phyloP scores from a whole-genome alignment of 2,113 vertebrate genomes.

The Carettochelys insculpta region DNA sequence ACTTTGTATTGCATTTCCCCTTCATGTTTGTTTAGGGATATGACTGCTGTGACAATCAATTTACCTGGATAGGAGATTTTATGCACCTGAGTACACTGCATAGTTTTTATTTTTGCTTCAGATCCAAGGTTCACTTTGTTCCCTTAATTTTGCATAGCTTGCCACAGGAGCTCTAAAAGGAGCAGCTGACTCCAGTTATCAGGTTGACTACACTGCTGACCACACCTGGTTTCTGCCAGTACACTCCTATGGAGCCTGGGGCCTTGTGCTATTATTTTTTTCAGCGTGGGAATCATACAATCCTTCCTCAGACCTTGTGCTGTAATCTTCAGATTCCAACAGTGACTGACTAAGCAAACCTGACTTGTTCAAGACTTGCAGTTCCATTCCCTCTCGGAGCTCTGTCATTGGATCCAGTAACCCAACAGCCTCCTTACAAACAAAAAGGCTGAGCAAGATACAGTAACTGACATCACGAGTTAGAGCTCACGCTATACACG shows the following conservation, averaged over 20 bases:
- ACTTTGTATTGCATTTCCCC: background rate
- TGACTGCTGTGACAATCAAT: background rate
- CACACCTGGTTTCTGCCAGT: background rate
- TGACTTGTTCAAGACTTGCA: background rate
- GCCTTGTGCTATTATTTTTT: background rate
- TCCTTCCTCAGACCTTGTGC: background rate
- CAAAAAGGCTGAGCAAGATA: no score
- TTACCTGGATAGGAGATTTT: background rate
- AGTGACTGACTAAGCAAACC: background rate
- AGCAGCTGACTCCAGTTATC: background rate
- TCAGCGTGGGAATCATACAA: background rate
- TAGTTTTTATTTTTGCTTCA: background rate
- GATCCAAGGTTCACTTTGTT: background rate
- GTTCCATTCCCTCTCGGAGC: background rate
- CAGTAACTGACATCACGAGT: no score
- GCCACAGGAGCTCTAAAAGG: background rate
- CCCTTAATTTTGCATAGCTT: background rate
- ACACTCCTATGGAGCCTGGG: background rate
- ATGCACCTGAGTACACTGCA: background rate
- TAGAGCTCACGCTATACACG: no score
- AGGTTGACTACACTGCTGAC: background rate
- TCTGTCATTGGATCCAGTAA: background rate
- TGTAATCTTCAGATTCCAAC: background rate
- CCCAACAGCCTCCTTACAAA: background rate
- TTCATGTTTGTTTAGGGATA: accelerated